These are phyloP conservation scores for Artibeus jamaicensis DNA, from an alignment of 2,797 vertebrate species.

Conservation along the genomic window DNA sequence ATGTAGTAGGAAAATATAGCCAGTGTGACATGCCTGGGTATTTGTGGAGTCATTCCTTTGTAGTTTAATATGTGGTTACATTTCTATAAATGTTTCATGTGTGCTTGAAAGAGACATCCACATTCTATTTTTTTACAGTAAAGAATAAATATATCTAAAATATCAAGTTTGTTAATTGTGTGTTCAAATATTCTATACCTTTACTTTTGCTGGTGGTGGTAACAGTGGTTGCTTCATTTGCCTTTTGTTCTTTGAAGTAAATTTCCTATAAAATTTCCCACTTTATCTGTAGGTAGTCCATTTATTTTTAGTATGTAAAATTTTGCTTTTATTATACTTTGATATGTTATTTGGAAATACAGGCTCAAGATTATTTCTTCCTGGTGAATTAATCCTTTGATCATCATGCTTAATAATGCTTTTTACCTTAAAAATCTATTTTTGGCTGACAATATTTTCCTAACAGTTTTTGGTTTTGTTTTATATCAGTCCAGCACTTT, in stretches of 20 bases:
- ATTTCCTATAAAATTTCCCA: background rate
- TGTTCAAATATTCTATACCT: background rate
- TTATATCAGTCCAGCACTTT: background rate
- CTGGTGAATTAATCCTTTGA: background rate
- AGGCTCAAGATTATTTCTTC: constrained; percentile 1
- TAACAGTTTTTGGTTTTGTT: background rate
- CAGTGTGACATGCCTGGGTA: background rate
- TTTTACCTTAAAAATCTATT: constrained; percentile 37
- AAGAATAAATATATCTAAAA: background rate
- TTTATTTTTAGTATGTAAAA: background rate
- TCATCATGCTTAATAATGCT: background rate
- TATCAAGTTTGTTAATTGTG: background rate
- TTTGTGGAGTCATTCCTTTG: background rate
- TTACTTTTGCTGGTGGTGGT: background rate
- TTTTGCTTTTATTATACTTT: background rate
- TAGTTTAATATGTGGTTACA: background rate
- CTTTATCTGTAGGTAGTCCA: background rate
- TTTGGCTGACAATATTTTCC: background rate
- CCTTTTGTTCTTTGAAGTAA: background rate
- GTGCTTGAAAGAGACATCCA: background rate
- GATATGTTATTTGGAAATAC: background rate
- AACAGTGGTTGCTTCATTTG: background rate
- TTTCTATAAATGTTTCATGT: background rate
- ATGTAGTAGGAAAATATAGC: background rate
- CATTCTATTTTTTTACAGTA: background rate